Evolutionary conservation across 2,797 vertebrate species (phyloP).

Genomic region (Enteromius paludinosus): DNA sequence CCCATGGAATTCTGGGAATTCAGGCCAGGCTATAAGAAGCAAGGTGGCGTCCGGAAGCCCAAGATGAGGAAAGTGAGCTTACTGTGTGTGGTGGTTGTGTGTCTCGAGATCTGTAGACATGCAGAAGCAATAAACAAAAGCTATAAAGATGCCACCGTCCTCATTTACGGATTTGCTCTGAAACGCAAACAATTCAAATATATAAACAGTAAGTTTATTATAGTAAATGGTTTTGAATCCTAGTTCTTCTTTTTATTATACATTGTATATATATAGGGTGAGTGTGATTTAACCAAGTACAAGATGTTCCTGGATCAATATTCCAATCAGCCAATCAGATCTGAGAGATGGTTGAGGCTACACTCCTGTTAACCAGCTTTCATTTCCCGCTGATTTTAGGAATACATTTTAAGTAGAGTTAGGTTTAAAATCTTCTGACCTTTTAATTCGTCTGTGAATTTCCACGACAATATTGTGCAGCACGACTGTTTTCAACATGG

Average conservation of each 20-base stretch:
- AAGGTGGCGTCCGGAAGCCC: conserved; percentile 14
- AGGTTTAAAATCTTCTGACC: neutral
- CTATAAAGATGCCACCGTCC: too few species aligned
- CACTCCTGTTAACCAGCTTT: too few species aligned
- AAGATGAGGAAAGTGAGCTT: conserved; percentile 41
- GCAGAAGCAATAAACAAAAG: neutral
- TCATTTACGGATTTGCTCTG: neutral
- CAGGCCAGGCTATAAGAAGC: conserved; percentile 54
- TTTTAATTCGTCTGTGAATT: neutral
- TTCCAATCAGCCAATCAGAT: too few species aligned
- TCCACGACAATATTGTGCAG: neutral
- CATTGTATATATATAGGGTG: too few species aligned
- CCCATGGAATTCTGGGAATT: conserved; percentile 61
- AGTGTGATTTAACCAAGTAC: too few species aligned
- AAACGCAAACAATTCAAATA: neutral
- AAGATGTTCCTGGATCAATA: too few species aligned
- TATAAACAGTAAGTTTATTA: too few species aligned
- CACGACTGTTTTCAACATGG: neutral
- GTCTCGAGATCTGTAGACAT: neutral
- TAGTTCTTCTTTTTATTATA: too few species aligned
- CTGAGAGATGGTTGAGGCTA: too few species aligned
- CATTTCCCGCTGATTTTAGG: too few species aligned
- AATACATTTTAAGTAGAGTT: too few species aligned
- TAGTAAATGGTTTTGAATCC: too few species aligned
- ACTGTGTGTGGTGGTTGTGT: neutral